Evolutionary conservation across 2,113 vertebrate genomes (phyloP).

Genomic region (Myrmecobius fasciatus): DNA sequence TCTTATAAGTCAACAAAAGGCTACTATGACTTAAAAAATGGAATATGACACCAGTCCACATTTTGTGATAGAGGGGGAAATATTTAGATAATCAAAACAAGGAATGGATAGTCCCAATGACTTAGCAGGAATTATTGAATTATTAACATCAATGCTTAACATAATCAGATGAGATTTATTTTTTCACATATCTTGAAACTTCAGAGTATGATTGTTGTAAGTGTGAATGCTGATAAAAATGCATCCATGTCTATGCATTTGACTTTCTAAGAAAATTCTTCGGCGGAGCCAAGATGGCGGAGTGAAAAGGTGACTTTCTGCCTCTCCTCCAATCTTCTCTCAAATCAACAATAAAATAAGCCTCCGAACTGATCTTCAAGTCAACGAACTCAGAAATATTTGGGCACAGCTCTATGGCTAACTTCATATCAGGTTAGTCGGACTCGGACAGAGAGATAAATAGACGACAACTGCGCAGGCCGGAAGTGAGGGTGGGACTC

Average conservation of each 20-base stretch:
- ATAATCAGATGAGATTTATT: slow-evolving; percentile 39
- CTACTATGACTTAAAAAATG: background rate
- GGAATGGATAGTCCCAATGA: background rate
- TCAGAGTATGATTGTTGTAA: slow-evolving; percentile 21
- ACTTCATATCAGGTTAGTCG: too few species aligned
- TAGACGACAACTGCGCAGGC: too few species aligned
- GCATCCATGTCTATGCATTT: background rate
- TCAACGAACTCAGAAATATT: too few species aligned
- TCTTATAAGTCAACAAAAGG: background rate
- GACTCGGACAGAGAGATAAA: too few species aligned
- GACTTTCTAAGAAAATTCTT: background rate
- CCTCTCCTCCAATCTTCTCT: too few species aligned
- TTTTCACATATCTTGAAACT: slow-evolving; percentile 7
- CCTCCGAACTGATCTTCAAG: too few species aligned
- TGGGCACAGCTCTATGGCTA: too few species aligned
- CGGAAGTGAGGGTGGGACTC: too few species aligned
- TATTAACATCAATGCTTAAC: background rate
- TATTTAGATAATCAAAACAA: background rate
- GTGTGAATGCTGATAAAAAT: background rate
- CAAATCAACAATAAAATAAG: too few species aligned
- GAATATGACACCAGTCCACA: background rate
- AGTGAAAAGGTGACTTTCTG: too few species aligned
- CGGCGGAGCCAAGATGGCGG: too few species aligned
- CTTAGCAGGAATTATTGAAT: background rate
- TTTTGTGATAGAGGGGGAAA: background rate